Evolutionary conservation across 1,140 invertebrate genomes (phyloP).

Genomic region (Saccostrea glomerata): DNA sequence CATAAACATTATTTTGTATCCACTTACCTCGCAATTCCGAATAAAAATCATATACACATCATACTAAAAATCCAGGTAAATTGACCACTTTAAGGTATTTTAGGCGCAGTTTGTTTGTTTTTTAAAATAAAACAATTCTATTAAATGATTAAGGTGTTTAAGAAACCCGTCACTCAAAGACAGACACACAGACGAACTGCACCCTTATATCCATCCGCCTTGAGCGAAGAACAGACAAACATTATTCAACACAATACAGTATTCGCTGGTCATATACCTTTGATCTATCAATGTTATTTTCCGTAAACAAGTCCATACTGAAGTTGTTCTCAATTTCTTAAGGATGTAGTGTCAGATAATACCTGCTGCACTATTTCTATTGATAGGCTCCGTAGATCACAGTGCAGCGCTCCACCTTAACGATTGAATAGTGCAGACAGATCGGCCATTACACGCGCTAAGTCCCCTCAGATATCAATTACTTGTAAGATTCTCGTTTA

Average conservation of each 20-base stretch:
- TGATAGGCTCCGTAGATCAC: neutral
- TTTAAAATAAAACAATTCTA: neutral
- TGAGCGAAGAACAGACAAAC: neutral
- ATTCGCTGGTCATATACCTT: neutral
- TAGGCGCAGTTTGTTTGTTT: neutral
- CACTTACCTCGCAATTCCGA: neutral
- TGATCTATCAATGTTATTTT: neutral
- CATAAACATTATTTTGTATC: neutral
- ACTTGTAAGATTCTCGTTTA: neutral
- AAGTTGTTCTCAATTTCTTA: neutral
- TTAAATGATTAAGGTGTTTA: neutral
- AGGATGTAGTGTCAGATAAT: neutral
- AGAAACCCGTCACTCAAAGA: neutral
- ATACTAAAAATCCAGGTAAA: neutral
- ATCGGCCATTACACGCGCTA: no score
- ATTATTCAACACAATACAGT: neutral
- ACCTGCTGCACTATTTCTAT: neutral
- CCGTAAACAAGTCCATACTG: neutral
- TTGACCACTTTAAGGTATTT: neutral
- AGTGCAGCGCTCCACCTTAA: neutral
- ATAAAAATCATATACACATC: neutral
- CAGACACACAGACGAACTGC: conserved; percentile 7
- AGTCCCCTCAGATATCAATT: neutral
- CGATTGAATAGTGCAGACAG: neutral
- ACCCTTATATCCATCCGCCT: neutral